phyloP scores from a whole-genome alignment of 1,140 invertebrate genomes.

The Orius insidiosus region DNA sequence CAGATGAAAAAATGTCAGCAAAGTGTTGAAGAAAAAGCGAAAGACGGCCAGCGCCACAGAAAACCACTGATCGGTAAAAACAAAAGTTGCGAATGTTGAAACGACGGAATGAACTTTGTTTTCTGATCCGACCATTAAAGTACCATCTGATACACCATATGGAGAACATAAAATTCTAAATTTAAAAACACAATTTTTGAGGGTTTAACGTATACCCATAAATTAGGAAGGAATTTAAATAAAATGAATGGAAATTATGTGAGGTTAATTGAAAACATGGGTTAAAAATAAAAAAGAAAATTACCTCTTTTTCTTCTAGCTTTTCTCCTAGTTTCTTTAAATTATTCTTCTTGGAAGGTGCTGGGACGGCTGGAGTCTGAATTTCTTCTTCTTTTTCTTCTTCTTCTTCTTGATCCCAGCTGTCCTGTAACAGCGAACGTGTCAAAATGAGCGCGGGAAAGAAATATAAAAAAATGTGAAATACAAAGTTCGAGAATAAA shows the following conservation, averaged over 20 bases:
- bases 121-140: no score
- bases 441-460: constrained; percentile 6
- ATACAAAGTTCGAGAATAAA: background rate
- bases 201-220: no score
- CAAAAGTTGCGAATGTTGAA: no score
- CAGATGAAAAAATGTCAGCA: no score
- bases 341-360: constrained; percentile 35
- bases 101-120: no score
- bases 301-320: constrained; percentile 60
- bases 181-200: no score
- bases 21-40: no score
- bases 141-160: no score
- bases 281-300: no score
- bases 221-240: background rate
- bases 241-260: constrained; percentile 1
- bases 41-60: no score
- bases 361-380: constrained; percentile 28
- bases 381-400: constrained; percentile 46
- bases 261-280: background rate
- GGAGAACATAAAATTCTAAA: no score
- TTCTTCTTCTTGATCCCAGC: constrained; percentile 67
- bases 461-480: background rate
- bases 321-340: constrained; percentile 53
- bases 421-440: constrained; percentile 38
- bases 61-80: no score